These are phyloP conservation scores for Meriones unguiculatus DNA, from an alignment of 2,113 vertebrate species.

Conservation along the genomic window DNA sequence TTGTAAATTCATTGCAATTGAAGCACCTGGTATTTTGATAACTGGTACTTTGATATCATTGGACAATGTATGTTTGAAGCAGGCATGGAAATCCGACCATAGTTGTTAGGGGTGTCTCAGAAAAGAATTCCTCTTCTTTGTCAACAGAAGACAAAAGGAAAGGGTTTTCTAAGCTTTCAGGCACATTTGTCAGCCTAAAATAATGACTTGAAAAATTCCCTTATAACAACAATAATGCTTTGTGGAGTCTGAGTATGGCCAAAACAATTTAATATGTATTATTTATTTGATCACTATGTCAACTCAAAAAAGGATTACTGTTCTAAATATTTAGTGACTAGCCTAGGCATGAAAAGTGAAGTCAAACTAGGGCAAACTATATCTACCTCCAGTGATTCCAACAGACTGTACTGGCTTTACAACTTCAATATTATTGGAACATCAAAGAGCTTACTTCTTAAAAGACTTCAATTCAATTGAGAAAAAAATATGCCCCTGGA, in stretches of 20 bases:
- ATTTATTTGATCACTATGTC: not conserved
- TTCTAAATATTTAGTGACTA: not conserved
- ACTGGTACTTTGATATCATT: not conserved
- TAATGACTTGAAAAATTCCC: not conserved
- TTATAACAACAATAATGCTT: not conserved
- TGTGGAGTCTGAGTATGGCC: not conserved
- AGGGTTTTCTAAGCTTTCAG: not conserved
- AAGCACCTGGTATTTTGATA: too few relatives aligned
- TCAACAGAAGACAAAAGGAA: not conserved
- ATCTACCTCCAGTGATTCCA: not conserved
- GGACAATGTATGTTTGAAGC: not conserved
- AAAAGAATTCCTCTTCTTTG: not conserved
- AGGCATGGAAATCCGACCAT: not conserved
- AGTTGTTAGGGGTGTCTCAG: not conserved
- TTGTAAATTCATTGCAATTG: too few relatives aligned
- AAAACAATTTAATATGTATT: not conserved
- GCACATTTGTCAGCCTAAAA: not conserved
- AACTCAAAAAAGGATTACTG: rapidly evolving
- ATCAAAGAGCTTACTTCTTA: not conserved
- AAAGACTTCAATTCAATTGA: not conserved
- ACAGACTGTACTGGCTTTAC: not conserved
- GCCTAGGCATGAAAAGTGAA: not conserved
- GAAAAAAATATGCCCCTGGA: not conserved
- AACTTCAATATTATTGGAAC: not conserved
- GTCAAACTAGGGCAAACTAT: not conserved